Percentiles rank a stretch among this genome's conserved stretches.
Evolutionary conservation across 2,888 invertebrate species (phyloP).

Genomic region (Maniola hyperantus): DNA sequence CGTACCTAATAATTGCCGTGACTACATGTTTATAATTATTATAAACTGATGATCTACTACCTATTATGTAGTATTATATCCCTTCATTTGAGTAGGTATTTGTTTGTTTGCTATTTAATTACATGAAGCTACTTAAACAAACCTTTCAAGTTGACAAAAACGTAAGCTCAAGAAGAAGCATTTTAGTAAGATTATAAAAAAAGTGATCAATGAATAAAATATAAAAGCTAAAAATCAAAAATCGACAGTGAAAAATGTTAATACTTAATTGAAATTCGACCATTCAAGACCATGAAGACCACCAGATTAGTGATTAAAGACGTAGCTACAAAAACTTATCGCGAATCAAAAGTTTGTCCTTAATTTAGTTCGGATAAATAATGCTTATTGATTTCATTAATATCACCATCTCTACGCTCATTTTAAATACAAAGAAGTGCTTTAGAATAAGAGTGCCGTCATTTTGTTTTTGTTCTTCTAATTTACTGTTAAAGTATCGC

Average conservation of each 20-base stretch:
- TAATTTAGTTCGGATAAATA: slow-evolving; percentile 25
- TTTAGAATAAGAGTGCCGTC: slow-evolving; percentile 58
- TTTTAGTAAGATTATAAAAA: too few species aligned
- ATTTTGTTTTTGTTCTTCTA: slow-evolving; percentile 66
- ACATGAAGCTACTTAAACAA: too few species aligned
- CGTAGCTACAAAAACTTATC: not conserved
- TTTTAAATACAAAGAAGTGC: slow-evolving; percentile 35
- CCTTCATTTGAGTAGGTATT: too few species aligned
- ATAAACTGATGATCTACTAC: not conserved
- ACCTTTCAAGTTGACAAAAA: too few species aligned
- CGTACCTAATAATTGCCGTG: not conserved
- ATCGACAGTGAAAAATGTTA: not conserved
- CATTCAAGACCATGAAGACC: not conserved
- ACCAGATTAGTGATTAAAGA: slow-evolving; percentile 12
- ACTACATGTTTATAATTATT: not conserved
- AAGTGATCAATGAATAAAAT: not conserved
- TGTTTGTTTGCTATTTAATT: too few species aligned
- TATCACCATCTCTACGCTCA: slow-evolving; percentile 20
- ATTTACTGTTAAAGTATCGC: slow-evolving; percentile 69
- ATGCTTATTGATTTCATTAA: slow-evolving; percentile 33
- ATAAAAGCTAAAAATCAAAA: not conserved
- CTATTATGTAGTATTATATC: not conserved
- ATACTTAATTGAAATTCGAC: not conserved
- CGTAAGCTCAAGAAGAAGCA: too few species aligned
- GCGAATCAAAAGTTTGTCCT: not conserved